These are phyloP conservation scores for Nerophis ophidion DNA, from an alignment of 2,113 vertebrate genomes.

Conservation along the genomic window DNA sequence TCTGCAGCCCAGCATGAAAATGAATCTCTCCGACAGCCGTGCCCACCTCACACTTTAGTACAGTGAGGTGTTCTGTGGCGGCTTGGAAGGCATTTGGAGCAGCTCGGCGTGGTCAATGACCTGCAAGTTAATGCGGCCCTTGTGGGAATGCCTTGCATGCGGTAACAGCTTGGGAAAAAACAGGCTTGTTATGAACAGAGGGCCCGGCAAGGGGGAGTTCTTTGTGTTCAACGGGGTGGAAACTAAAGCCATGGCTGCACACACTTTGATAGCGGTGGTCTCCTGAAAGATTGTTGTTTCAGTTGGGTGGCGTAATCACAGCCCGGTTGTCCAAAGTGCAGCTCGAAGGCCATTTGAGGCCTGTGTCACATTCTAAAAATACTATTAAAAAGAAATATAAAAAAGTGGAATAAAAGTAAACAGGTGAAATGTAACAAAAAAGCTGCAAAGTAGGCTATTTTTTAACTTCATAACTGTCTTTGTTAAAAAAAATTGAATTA, in stretches of 20 bases:
- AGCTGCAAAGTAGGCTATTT: no score
- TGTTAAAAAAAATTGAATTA: no score
- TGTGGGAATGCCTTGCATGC: constrained; percentile 49
- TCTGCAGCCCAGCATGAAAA: constrained; percentile 21
- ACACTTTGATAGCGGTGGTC: constrained; percentile 15
- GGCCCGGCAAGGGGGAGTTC: constrained; percentile 24
- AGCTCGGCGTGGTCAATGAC: constrained; percentile 45
- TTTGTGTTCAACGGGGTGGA: constrained; percentile 51
- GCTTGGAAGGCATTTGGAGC: constrained; percentile 24
- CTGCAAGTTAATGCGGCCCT: constrained; percentile 55
- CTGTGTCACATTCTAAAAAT: no score
- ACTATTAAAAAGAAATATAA: no score
- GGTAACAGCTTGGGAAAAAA: constrained; percentile 49
- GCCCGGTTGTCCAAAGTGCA: no score
- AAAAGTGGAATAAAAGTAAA: no score
- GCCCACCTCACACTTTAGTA: background rate
- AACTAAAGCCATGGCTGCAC: constrained; percentile 22
- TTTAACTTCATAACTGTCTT: no score
- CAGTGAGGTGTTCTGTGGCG: background rate
- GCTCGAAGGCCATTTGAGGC: no score
- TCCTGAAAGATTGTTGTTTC: constrained; percentile 16
- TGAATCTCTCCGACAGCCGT: constrained; percentile 10
- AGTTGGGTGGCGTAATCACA: background rate
- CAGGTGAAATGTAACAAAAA: no score
- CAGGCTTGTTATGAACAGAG: constrained; percentile 42